These are phyloP conservation scores for Lysandra bellargus DNA, from an alignment of 2,888 invertebrate species.

Conservation along the genomic window DNA sequence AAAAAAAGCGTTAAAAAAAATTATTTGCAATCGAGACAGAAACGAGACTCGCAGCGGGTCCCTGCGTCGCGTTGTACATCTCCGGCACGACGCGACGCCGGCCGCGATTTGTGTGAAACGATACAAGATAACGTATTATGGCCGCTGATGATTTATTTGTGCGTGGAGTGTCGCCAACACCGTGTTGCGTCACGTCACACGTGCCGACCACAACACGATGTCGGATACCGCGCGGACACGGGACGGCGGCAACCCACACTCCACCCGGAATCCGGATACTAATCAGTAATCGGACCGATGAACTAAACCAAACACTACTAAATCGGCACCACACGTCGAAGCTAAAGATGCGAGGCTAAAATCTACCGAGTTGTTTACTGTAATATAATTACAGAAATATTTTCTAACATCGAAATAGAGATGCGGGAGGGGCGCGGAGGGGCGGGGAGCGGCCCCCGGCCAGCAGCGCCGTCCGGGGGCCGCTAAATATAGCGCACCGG, in stretches of 20 bases:
- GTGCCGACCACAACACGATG: background rate
- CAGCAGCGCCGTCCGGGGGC: constrained; percentile 41
- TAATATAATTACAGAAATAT: background rate
- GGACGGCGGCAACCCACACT: background rate
- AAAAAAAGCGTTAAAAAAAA: no score
- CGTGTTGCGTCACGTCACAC: background rate
- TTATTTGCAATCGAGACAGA: no score
- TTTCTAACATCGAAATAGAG: background rate
- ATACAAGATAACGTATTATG: background rate
- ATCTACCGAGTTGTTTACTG: background rate
- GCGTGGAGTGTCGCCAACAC: background rate
- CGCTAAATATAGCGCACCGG: constrained; percentile 54
- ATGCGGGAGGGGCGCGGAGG: background rate
- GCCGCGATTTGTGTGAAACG: background rate
- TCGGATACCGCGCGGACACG: background rate
- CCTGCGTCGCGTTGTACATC: background rate
- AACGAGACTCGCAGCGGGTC: background rate
- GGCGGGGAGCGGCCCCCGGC: constrained; percentile 6
- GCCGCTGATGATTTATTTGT: background rate
- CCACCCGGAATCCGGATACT: background rate
- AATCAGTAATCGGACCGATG: background rate
- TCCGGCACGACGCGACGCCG: no score
- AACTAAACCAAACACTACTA: background rate
- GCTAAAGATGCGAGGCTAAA: background rate
- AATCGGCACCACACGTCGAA: background rate